phyloP scores from a whole-genome alignment of 1,140 invertebrate genomes.

The Arctopsyche grandis region DNA sequence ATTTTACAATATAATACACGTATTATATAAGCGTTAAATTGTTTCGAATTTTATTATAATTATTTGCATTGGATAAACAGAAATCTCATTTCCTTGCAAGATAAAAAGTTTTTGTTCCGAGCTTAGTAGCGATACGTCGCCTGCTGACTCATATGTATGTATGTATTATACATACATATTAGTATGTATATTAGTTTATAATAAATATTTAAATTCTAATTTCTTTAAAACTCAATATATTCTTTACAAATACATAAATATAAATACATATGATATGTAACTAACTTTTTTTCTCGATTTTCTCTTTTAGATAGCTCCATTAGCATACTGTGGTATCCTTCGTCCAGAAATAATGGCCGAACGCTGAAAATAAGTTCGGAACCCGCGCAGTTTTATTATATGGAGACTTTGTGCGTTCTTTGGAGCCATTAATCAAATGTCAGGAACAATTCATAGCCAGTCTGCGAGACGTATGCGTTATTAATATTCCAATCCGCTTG shows the following conservation, averaged over 20 bases:
- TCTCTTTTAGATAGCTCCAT: too few species aligned
- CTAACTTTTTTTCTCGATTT: too few species aligned
- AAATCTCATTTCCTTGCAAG: conserved; percentile 8
- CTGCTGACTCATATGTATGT: neutral
- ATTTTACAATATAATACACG: neutral
- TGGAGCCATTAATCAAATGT: conserved; percentile 35
- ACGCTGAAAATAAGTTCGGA: conserved; percentile 25
- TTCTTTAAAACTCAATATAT: too few species aligned
- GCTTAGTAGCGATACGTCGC: neutral
- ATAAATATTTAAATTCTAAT: too few species aligned
- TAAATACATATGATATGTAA: too few species aligned
- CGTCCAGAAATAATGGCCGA: neutral
- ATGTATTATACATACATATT: too few species aligned
- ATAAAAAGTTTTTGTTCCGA: conserved; percentile 19
- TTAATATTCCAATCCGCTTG: conserved; percentile 39
- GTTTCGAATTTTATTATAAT: conserved; percentile 19
- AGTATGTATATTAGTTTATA: too few species aligned
- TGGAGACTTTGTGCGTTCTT: neutral
- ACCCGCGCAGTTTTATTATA: neutral
- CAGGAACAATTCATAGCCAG: conserved; percentile 33
- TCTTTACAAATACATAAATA: too few species aligned
- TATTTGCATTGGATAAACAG: neutral
- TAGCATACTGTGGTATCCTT: neutral
- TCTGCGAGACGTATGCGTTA: conserved; percentile 31
- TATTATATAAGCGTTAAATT: neutral